Evolutionary conservation across 2,888 invertebrate species (phyloP).

Genomic region (Amaurobius ferox): DNA sequence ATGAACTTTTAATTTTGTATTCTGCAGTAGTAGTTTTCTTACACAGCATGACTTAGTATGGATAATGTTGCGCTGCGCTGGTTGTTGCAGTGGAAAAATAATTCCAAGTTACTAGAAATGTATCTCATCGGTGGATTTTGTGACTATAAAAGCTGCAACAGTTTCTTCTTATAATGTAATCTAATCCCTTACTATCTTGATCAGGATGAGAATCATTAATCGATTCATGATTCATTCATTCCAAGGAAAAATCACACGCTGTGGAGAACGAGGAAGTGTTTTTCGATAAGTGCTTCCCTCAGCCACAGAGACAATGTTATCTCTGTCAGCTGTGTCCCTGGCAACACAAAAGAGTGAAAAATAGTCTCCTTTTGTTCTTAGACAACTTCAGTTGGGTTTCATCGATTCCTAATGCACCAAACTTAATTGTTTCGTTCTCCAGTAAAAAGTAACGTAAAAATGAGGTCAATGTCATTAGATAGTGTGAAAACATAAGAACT

Average conservation of each 20-base stretch:
- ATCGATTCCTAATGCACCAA: background rate
- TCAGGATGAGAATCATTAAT: constrained; percentile 9
- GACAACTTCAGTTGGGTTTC: background rate
- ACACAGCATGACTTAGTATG: too few species aligned
- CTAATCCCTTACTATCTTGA: background rate
- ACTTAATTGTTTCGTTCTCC: background rate
- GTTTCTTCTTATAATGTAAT: too few species aligned
- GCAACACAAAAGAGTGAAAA: background rate
- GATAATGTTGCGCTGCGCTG: too few species aligned
- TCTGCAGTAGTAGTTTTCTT: too few species aligned
- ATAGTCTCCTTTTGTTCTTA: background rate
- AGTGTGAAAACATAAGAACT: background rate
- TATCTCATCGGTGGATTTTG: too few species aligned
- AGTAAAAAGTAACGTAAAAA: background rate
- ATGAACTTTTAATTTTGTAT: too few species aligned
- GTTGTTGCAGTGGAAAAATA: too few species aligned
- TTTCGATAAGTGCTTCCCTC: constrained; percentile 58
- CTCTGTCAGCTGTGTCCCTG: constrained; percentile 38
- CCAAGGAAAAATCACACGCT: constrained; percentile 44
- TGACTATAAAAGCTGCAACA: too few species aligned
- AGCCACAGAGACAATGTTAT: constrained; percentile 46
- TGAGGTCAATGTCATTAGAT: constrained; percentile 10
- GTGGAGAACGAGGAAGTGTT: constrained; percentile 47
- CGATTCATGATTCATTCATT: background rate
- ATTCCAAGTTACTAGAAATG: too few species aligned